Evolutionary conservation across 2,113 vertebrate genomes (phyloP).

Genomic region (Callospermophilus lateralis): DNA sequence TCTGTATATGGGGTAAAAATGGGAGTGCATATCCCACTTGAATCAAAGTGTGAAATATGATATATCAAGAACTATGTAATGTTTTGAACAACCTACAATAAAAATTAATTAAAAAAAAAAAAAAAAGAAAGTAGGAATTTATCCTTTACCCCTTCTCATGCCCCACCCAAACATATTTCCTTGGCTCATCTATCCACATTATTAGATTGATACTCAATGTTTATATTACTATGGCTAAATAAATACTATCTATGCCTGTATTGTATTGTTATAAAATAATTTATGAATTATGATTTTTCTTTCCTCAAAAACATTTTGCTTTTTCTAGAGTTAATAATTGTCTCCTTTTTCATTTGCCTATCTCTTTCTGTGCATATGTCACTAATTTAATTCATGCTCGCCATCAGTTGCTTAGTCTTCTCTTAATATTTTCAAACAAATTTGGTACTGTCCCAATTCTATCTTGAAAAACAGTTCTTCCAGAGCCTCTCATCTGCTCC

Average conservation of each 20-base stretch:
- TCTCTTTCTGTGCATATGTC: neutral
- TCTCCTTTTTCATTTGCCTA: neutral
- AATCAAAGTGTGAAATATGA: too few relatives aligned
- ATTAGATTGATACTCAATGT: neutral
- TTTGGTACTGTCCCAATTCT: neutral
- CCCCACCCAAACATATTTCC: neutral
- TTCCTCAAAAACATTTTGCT: conserved; percentile 22
- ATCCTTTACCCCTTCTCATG: neutral
- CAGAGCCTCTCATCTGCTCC: neutral
- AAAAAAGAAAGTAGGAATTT: conserved; percentile 16
- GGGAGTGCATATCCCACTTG: too few relatives aligned
- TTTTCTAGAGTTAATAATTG: neutral
- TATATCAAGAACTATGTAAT: too few relatives aligned
- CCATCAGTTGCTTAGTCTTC: neutral
- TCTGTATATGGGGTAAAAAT: too few relatives aligned
- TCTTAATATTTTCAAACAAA: neutral
- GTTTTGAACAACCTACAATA: too few relatives aligned
- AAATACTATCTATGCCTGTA: neutral
- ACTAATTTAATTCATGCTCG: neutral
- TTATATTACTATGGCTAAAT: neutral
- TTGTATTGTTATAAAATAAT: neutral
- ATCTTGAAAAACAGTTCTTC: neutral
- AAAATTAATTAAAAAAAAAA: too few relatives aligned
- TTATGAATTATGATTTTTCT: neutral
- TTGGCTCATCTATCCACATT: neutral